A percentile compares a stretch with the other conserved stretches of the same genome.
These are phyloP conservation scores for Murina feae DNA, from an alignment of 2,113 vertebrate species.

Conservation along the genomic window DNA sequence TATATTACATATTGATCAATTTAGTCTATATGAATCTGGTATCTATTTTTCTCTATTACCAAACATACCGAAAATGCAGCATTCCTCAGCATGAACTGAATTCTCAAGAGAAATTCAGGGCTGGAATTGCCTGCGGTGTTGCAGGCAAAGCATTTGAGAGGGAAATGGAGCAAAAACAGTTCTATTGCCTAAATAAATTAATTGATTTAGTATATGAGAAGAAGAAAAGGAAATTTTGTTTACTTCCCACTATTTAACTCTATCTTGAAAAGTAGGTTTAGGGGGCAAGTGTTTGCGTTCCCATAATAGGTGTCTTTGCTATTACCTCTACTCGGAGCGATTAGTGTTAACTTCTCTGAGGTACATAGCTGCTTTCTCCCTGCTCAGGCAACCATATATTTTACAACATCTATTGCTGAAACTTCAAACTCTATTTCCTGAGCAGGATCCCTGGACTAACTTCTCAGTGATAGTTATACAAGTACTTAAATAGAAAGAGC, in stretches of 20 bases:
- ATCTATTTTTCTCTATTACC: constrained; percentile 13
- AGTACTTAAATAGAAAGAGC: background rate
- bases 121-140: constrained; percentile 20
- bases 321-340: background rate
- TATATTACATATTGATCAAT: background rate
- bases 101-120: constrained; percentile 26
- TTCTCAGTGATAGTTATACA: background rate
- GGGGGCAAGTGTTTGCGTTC: background rate
- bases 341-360: background rate
- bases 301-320: background rate
- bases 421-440: constrained; percentile 42
- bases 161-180: constrained; percentile 51
- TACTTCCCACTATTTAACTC: background rate
- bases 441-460: background rate
- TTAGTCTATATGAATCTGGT: background rate
- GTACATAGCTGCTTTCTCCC: background rate
- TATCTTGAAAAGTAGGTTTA: background rate
- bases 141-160: constrained; percentile 8
- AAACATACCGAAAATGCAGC: background rate
- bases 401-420: constrained; percentile 19
- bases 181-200: constrained; percentile 46
- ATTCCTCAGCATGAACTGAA: constrained; percentile 20
- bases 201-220: constrained; percentile 42
- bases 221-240: background rate
- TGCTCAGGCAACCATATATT: background rate